Conservation (phyloP, 2,113 vertebrate genomes). For the Connochaetes taurinus region DNA sequence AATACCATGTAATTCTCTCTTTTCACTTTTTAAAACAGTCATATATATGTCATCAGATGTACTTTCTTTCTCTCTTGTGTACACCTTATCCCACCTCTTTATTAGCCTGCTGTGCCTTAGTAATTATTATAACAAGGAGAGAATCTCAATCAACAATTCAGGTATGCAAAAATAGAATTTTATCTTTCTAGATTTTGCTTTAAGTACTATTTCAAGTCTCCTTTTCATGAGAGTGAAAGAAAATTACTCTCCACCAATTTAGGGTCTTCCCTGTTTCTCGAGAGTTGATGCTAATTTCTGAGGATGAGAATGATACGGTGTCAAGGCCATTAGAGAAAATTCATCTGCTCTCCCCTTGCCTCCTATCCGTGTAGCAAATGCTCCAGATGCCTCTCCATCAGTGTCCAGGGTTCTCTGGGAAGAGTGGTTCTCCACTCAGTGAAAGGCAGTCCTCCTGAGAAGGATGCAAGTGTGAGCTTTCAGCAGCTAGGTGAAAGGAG, state of each 20-base stretch:
- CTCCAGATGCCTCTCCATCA: neutral
- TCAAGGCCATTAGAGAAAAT: neutral
- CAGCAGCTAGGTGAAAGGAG: neutral
- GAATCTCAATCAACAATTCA: neutral
- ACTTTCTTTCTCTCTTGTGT: neutral
- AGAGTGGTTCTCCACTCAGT: neutral
- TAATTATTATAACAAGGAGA: neutral
- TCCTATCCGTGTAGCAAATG: rapidly evolving
- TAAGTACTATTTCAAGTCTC: neutral
- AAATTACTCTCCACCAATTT: neutral
- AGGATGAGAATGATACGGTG: neutral
- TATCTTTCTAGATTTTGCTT: neutral
- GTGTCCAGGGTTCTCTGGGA: neutral
- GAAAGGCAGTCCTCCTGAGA: neutral
- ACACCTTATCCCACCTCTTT: neutral
- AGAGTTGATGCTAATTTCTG: neutral
- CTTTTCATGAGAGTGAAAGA: neutral
- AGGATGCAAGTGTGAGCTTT: neutral
- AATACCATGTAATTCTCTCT: neutral
- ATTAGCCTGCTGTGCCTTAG: neutral
- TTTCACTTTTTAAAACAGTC: constrained; percentile 41
- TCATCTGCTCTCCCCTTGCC: too few relatives aligned
- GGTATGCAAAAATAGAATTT: neutral
- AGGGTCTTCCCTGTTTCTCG: neutral
- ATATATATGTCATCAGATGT: neutral